A percentile compares a stretch with the other conserved stretches of the same genome.
These are phyloP conservation scores for Hydrocynus forskahlii DNA, from an alignment of 2,797 vertebrate genomes.

Conservation along the genomic window DNA sequence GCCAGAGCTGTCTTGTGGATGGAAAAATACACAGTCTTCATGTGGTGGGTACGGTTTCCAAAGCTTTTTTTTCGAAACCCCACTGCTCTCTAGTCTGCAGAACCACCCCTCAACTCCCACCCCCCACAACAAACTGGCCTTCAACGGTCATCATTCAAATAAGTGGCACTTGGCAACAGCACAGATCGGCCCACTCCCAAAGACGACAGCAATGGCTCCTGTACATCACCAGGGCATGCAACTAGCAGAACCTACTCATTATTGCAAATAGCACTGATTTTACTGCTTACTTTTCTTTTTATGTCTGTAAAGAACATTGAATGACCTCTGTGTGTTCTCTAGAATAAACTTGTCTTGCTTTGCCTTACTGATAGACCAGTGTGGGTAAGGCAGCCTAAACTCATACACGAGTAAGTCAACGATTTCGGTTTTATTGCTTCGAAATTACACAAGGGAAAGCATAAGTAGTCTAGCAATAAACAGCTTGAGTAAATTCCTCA, in stretches of 20 bases:
- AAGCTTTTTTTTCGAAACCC: slow-evolving; percentile 15
- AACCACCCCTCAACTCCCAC: background rate
- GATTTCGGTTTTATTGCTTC: too few relatives aligned
- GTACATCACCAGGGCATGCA: background rate
- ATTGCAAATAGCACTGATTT: too few relatives aligned
- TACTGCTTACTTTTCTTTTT: too few relatives aligned
- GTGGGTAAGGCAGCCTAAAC: too few relatives aligned
- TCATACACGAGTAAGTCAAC: too few relatives aligned
- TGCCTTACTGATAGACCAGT: too few relatives aligned
- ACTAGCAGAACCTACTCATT: background rate
- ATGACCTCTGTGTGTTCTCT: too few relatives aligned
- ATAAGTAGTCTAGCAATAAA: too few relatives aligned
- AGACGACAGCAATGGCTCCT: background rate
- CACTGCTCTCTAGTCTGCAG: background rate
- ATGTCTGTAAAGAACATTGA: too few relatives aligned
- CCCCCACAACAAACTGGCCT: slow-evolving; percentile 33
- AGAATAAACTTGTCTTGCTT: too few relatives aligned
- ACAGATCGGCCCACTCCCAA: background rate
- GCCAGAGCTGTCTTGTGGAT: slow-evolving; percentile 77
- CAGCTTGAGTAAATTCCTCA: too few relatives aligned
- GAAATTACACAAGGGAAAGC: too few relatives aligned
- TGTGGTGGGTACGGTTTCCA: slow-evolving; percentile 28
- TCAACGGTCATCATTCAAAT: background rate
- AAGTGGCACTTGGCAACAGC: slow-evolving; percentile 1
- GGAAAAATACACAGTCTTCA: slow-evolving; percentile 64